These are phyloP conservation scores for Cataglyphis albicans DNA, from an alignment of 2,888 invertebrate genomes.

Conservation along the genomic window DNA sequence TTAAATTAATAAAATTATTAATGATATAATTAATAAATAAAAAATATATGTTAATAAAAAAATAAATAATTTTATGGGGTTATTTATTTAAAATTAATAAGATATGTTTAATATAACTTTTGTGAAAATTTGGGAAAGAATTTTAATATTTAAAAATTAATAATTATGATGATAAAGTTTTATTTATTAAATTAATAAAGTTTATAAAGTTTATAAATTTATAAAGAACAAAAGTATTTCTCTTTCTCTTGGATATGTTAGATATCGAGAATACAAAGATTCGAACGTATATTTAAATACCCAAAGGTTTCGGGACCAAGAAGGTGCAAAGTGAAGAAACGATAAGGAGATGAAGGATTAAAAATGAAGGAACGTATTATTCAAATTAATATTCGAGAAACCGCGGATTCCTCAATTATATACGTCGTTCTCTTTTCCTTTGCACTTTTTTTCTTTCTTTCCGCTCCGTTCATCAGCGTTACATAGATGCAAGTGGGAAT, in stretches of 20 bases:
- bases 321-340: neutral
- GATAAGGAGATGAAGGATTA: neutral
- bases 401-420: constrained; percentile 20
- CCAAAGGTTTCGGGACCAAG: neutral
- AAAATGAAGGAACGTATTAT: neutral
- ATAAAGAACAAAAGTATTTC: neutral
- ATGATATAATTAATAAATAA: too few species aligned
- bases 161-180: too few species aligned
- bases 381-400: constrained; percentile 3
- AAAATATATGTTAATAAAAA: too few species aligned
- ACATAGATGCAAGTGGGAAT: constrained; percentile 57
- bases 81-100: too few species aligned
- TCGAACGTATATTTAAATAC: neutral
- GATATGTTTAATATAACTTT: too few species aligned
- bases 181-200: too few species aligned
- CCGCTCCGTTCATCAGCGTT: constrained; percentile 22
- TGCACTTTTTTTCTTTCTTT: constrained; percentile 9
- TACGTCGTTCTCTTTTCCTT: constrained; percentile 9
- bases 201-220: too few species aligned
- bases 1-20: too few species aligned
- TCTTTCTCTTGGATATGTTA: neutral
- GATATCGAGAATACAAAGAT: neutral
- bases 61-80: too few species aligned
- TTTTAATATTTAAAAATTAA: too few species aligned
- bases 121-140: too few species aligned